Evolutionary conservation across 1,140 invertebrate genomes (phyloP).

Genomic region (Drosophila melanica): DNA sequence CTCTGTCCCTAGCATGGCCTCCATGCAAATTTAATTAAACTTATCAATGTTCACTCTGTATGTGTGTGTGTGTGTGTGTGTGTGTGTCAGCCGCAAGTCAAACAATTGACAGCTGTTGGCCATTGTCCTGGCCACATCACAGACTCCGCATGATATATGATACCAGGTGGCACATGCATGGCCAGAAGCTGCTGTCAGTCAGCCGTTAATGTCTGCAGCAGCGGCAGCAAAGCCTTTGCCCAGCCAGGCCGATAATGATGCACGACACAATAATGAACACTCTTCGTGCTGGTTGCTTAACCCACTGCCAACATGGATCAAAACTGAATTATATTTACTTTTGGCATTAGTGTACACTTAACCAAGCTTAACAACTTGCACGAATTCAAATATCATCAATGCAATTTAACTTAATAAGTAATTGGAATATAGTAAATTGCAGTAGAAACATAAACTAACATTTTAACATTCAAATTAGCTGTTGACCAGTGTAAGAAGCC

Average conservation of each 20-base stretch:
- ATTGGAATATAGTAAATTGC: no score
- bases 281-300: not conserved
- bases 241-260: slow-evolving; percentile 31
- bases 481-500: not conserved
- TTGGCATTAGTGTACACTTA: no score
- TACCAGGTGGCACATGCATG: slow-evolving; percentile 19
- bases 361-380: no score
- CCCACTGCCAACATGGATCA: not conserved
- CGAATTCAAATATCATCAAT: no score
- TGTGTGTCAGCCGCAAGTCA: slow-evolving; percentile 44
- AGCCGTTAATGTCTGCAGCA: slow-evolving; percentile 24
- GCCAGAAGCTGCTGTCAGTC: slow-evolving; percentile 11
- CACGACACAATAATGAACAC: slow-evolving; percentile 12
- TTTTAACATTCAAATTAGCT: not conserved
- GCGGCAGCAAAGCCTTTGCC: not conserved
- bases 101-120: slow-evolving; percentile 46
- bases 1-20: not conserved
- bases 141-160: slow-evolving; percentile 29
- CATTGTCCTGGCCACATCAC: slow-evolving; percentile 20
- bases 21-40: slow-evolving; percentile 57
- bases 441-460: no score
- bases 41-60: slow-evolving; percentile 40
- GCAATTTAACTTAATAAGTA: no score
- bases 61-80: no score
- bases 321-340: no score